phyloP scores from a whole-genome alignment of 2,888 invertebrate species.

The Steinernema scapterisci region DNA sequence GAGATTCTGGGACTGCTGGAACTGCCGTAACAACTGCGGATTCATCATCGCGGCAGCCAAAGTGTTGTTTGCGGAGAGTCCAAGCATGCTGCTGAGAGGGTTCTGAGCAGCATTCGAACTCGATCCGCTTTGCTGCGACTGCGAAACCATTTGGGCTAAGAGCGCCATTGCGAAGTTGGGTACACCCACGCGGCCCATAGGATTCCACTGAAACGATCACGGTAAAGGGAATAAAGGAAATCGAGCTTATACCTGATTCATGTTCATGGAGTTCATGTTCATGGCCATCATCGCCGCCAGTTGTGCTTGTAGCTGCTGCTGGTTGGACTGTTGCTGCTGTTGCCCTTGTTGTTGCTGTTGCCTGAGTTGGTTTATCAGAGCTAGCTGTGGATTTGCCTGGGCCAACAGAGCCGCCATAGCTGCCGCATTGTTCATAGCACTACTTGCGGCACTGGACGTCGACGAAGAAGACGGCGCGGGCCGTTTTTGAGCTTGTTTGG shows the following conservation, averaged over 20 bases:
- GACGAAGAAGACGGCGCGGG: neutral
- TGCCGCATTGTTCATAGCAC: neutral
- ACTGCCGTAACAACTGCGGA: constrained; percentile 39
- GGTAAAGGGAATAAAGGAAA: neutral
- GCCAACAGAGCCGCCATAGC: constrained; percentile 20
- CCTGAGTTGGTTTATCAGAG: constrained; percentile 11
- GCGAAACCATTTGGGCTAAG: constrained; percentile 29
- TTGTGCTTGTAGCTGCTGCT: constrained; percentile 5
- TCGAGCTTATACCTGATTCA: neutral
- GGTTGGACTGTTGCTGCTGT: constrained; percentile 14
- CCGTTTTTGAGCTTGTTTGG: constrained; percentile 1
- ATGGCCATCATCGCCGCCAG: neutral
- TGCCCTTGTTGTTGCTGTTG: constrained; percentile 21
- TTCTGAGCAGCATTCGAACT: constrained; percentile 14
- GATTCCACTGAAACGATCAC: constrained; percentile 23
- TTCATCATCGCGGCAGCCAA: constrained; percentile 5
- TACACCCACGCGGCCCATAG: neutral
- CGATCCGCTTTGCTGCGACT: constrained; percentile 27
- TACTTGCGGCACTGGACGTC: neutral
- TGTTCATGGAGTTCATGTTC: neutral
- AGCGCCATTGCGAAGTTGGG: constrained; percentile 9
- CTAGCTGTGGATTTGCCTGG: constrained; percentile 22
- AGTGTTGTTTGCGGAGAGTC: neutral
- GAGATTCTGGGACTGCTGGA: constrained; percentile 35
- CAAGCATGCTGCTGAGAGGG: constrained; percentile 14